phyloP scores from a whole-genome alignment of 2,888 invertebrate genomes.

The Athalia rosae region DNA sequence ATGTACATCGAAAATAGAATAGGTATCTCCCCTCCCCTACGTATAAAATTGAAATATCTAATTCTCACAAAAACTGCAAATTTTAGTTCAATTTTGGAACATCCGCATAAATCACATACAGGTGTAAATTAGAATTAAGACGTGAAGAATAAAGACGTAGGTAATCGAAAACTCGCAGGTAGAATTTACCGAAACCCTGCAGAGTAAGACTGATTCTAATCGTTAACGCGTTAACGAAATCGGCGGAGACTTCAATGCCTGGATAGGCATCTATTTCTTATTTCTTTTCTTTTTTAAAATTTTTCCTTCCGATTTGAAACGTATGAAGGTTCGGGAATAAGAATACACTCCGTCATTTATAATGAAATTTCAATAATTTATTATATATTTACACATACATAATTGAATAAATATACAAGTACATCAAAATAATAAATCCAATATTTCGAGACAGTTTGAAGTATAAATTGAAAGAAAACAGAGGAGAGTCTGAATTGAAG shows the following conservation, averaged over 20 bases:
- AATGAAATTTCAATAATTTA: slow-evolving; percentile 38
- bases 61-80: no score
- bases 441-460: not conserved
- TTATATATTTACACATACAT: slow-evolving; percentile 14
- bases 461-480: not conserved
- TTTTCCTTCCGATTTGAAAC: not conserved
- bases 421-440: not conserved
- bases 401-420: slow-evolving; percentile 15
- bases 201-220: no score
- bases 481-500: no score
- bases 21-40: no score
- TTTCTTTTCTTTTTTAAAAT: not conserved
- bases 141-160: no score
- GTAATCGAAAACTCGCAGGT: no score
- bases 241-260: not conserved
- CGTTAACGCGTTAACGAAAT: not conserved
- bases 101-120: no score
- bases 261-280: not conserved
- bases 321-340: not conserved
- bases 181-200: no score
- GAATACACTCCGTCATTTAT: not conserved
- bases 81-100: no score
- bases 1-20: no score
- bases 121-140: no score
- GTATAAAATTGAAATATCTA: no score